Evolutionary conservation across 2,888 invertebrate species (phyloP), one percentile per base, ranked within the genome.

Genomic region (Brachylomia viminalis): DNA sequence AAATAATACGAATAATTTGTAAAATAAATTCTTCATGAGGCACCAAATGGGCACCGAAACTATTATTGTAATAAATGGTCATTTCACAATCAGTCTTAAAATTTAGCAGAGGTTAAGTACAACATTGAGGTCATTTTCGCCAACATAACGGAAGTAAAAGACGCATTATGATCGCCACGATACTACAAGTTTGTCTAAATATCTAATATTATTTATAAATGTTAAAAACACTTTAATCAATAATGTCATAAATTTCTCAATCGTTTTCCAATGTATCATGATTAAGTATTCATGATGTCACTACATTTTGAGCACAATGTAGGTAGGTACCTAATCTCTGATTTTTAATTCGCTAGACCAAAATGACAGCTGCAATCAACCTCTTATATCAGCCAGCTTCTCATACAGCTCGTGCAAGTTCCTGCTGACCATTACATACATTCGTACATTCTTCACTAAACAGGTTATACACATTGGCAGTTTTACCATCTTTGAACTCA

Each of bases 81-180:
- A 88, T 84, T 81, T 86, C 82, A 83, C 87, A 91, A 92, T 94
- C 94, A 94, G 94, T 93, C 94, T 94, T 92, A 86, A 74, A 88
- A 84, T 88, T 91, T 85, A 56, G 83, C 79, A 83, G 75, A 84
- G 64, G 67, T 65, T 81, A 85, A 77, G 72, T 77, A 73, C 64
- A 68, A 84, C 69, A 33, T 66, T 68, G 54, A 45, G 59, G 64
- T 58, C 0, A 71, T 56, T 71, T 83, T 66, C 20, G 33, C 23
- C 17, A 54, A 79, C 56, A 56, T 56, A 68, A 64, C 58, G 27
- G 10, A 52, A 59, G 13, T 70, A 30, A 61, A 49, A 61, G 13
- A 58, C 10, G 15, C 15, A 15, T 42, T 27, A 49, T 64, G 15
- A 33, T 23, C 10, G n/a, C 42, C 20, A 45, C 45, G 3, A 45